Evolutionary conservation across 2,113 vertebrate species (phyloP).

Genomic region (Narcine bancroftii): DNA sequence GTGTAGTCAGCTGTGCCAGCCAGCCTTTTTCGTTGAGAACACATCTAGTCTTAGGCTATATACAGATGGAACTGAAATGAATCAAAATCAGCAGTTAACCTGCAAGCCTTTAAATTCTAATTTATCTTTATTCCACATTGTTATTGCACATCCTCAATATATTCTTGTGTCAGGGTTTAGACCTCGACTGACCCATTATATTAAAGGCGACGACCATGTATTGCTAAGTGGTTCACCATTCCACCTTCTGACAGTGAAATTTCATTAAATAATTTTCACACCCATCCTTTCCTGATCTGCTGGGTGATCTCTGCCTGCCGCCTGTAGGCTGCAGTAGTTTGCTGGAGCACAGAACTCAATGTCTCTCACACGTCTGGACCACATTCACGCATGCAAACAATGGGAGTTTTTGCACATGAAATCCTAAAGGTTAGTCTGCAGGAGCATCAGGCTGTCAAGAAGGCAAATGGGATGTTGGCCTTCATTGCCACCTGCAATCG

Average conservation of each 20-base stretch:
- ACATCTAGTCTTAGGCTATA: slow-evolving; percentile 57
- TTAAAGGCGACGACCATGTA: not conserved
- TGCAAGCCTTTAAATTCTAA: slow-evolving; percentile 61
- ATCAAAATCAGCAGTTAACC: slow-evolving; percentile 58
- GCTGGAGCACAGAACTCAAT: not conserved
- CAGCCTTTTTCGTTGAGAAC: slow-evolving; percentile 53
- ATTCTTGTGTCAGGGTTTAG: not conserved
- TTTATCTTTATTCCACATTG: not conserved
- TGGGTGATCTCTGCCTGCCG: not conserved
- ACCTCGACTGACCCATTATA: not conserved
- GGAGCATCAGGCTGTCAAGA: too few relatives aligned
- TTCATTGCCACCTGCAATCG: too few relatives aligned
- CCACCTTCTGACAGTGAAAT: not conserved
- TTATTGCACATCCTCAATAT: not conserved
- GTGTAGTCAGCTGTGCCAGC: slow-evolving; percentile 65
- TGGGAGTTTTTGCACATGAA: too few relatives aligned
- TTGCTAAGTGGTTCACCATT: not conserved
- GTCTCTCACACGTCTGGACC: not conserved
- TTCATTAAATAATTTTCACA: not conserved
- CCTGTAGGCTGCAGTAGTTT: not conserved
- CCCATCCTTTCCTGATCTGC: not conserved
- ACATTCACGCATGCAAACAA: not conserved
- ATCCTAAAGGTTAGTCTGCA: too few relatives aligned
- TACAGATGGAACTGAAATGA: slow-evolving; percentile 64
- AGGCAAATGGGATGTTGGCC: too few relatives aligned